A percentile compares a stretch with the other conserved stretches of the same genome.
These are phyloP conservation scores for Acronicta alni DNA, from an alignment of 2,888 invertebrate genomes.

Conservation along the genomic window DNA sequence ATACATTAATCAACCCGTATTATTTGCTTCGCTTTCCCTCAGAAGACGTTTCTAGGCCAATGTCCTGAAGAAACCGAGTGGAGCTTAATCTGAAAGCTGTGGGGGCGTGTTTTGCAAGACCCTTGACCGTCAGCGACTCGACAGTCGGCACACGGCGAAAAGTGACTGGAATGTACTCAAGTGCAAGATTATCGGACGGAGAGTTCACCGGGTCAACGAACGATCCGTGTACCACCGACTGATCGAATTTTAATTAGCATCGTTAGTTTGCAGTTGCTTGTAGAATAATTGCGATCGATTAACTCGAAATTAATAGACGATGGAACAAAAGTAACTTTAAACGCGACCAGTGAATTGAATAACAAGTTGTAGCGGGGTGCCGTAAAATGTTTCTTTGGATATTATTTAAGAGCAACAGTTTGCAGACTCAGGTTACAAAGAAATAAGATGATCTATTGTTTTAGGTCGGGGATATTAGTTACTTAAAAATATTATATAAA, in stretches of 20 bases:
- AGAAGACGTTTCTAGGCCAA: slow-evolving; percentile 35
- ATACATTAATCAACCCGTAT: slow-evolving; percentile 13
- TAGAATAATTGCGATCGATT: slow-evolving; percentile 25
- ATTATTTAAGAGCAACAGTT: neutral
- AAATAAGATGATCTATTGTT: neutral
- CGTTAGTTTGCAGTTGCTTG: slow-evolving; percentile 19
- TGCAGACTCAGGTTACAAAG: neutral
- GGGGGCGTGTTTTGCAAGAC: slow-evolving; percentile 17
- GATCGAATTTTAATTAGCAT: slow-evolving; percentile 49
- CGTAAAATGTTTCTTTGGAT: neutral
- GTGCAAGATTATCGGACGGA: slow-evolving; percentile 63
- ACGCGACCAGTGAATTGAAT: no score
- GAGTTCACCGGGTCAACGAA: slow-evolving; percentile 57
- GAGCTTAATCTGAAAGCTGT: slow-evolving; percentile 35
- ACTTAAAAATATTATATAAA: neutral
- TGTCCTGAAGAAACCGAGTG: slow-evolving; percentile 34
- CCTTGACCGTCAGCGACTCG: slow-evolving; percentile 48
- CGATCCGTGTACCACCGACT: slow-evolving; percentile 32
- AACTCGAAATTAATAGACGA: slow-evolving; percentile 13
- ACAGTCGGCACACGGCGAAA: slow-evolving; percentile 42
- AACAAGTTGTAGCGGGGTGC: no score
- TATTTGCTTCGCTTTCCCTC: slow-evolving; percentile 17
- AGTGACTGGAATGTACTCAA: slow-evolving; percentile 47
- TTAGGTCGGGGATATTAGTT: neutral
- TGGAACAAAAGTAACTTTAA: neutral